Percentiles rank a stretch among this genome's conserved stretches.
phyloP scores from a whole-genome alignment of 2,888 invertebrate species.

The Sinohyriopsis cumingii region DNA sequence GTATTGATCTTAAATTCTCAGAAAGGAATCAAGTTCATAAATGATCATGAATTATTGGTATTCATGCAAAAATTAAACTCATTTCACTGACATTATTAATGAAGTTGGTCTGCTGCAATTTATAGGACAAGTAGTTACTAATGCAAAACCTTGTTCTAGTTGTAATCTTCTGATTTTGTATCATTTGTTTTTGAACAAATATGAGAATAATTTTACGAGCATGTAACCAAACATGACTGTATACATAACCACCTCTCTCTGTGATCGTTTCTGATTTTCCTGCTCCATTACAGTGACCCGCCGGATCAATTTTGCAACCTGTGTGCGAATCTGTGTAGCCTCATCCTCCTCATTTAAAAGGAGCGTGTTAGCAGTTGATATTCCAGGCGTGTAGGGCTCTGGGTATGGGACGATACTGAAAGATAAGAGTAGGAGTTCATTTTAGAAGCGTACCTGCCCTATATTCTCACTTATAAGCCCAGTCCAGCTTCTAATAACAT shows the following conservation, averaged over 20 bases:
- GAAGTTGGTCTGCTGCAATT: too few relatives aligned
- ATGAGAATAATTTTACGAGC: conserved; percentile 79
- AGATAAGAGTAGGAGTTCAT: not conserved
- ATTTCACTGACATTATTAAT: too few relatives aligned
- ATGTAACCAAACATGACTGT: conserved; percentile 81
- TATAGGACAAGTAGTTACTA: too few relatives aligned
- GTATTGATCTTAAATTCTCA: too few relatives aligned
- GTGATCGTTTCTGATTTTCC: conserved; percentile 84
- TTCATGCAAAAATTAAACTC: too few relatives aligned
- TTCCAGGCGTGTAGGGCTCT: conserved; percentile 50
- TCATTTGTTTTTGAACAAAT: conserved; percentile 52
- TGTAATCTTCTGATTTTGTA: not conserved
- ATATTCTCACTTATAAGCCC: too few relatives aligned
- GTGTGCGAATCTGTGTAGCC: conserved; percentile 48
- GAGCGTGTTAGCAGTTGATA: conserved; percentile 54
- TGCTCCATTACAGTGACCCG: conserved; percentile 90
- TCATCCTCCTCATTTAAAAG: conserved; percentile 60
- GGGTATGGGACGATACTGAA: conserved; percentile 27
- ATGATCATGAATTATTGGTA: too few relatives aligned
- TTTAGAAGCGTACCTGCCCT: not conserved
- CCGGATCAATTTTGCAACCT: conserved; percentile 87
- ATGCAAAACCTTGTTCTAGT: too few relatives aligned
- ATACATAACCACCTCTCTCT: conserved; percentile 16
- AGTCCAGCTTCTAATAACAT: too few relatives aligned
- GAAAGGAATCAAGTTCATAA: too few relatives aligned